Percentiles rank a stretch among this genome's conserved stretches.
Evolutionary conservation across 2,888 invertebrate genomes (phyloP).

Genomic region (Lymantria dispar): DNA sequence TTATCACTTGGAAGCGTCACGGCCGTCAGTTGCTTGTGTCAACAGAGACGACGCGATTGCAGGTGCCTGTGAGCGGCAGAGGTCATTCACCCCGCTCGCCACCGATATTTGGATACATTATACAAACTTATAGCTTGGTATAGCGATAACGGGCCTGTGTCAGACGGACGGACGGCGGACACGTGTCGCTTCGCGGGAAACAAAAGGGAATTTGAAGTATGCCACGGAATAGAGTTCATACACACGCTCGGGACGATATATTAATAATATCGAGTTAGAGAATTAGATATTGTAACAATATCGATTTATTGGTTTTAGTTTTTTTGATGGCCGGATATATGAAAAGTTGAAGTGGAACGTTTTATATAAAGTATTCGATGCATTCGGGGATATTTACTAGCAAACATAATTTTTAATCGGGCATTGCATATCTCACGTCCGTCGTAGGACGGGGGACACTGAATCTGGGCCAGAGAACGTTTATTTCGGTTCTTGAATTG

Average conservation of each 20-base stretch:
- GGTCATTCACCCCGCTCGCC: slow-evolving; percentile 71
- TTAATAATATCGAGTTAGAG: too few relatives aligned
- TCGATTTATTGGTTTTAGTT: too few relatives aligned
- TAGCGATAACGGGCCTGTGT: slow-evolving; percentile 58
- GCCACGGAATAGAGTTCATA: slow-evolving; percentile 22
- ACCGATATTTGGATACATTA: slow-evolving; percentile 75
- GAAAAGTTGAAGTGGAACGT: slow-evolving; percentile 16
- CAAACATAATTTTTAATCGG: slow-evolving; percentile 28
- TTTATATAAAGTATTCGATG: slow-evolving; percentile 11
- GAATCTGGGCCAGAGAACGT: slow-evolving; percentile 65
- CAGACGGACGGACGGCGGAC: slow-evolving; percentile 42
- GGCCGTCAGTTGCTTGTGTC: slow-evolving; percentile 63
- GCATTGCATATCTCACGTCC: slow-evolving; percentile 41
- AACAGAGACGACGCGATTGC: slow-evolving; percentile 70
- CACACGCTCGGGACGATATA: slow-evolving; percentile 3
- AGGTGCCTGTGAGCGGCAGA: slow-evolving; percentile 57
- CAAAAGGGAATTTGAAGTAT: slow-evolving; percentile 37
- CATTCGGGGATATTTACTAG: slow-evolving; percentile 21
- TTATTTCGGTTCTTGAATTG: slow-evolving; percentile 76
- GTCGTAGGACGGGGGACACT: slow-evolving; percentile 46
- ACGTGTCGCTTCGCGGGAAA: slow-evolving; percentile 41
- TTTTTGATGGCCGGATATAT: background rate
- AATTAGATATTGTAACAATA: too few relatives aligned
- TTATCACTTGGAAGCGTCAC: slow-evolving; percentile 70
- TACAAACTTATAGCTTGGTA: slow-evolving; percentile 47